Conservation (phyloP, 1,140 invertebrate genomes). For the Meloidogyne exigua region DNA sequence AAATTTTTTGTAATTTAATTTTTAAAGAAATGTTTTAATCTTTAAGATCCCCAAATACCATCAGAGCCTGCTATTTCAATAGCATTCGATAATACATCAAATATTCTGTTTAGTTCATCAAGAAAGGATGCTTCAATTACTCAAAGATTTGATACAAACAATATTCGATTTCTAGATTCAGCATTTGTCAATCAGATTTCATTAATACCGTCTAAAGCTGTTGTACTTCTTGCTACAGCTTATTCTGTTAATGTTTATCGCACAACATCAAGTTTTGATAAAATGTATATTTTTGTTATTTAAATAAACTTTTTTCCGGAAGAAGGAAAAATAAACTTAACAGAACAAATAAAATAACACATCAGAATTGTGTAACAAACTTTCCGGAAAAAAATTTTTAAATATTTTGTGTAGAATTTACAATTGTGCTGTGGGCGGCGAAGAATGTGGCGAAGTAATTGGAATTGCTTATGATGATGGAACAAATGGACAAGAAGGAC, state of each 20-base stretch:
- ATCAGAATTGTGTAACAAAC: neutral
- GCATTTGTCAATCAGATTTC: constrained; percentile 42
- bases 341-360: too few species aligned
- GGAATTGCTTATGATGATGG: constrained; percentile 54
- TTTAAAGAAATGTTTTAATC: neutral
- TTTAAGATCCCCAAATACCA: constrained; percentile 38
- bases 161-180: constrained; percentile 48
- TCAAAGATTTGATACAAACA: constrained; percentile 19
- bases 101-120: constrained; percentile 38
- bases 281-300: constrained; percentile 18
- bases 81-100: constrained; percentile 44
- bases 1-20: constrained; percentile 2
- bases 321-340: too few species aligned
- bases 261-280: constrained; percentile 46
- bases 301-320: neutral
- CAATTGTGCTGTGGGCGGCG: constrained; percentile 43
- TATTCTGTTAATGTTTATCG: constrained; percentile 57
- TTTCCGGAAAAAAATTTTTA: neutral
- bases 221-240: constrained; percentile 51
- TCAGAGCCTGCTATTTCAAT: constrained; percentile 33
- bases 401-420: constrained; percentile 50
- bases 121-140: constrained; percentile 35
- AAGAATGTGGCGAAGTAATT: constrained; percentile 57
- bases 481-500: neutral
- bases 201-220: constrained; percentile 46